Evolutionary conservation across 2,113 vertebrate genomes (phyloP).

Genomic region (Hippocampus zosterae): DNA sequence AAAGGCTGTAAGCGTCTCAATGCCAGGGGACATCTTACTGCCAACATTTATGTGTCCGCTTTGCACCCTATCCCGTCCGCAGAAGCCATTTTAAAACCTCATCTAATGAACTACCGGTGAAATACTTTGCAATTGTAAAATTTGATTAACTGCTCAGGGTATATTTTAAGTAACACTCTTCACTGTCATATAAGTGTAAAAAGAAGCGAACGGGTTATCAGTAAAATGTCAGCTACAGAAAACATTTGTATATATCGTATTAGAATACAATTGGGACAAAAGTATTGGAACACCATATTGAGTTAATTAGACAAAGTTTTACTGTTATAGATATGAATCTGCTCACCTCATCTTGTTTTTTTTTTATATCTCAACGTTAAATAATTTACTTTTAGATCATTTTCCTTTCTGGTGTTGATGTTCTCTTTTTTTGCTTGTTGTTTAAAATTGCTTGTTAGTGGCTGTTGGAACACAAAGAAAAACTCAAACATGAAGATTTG

Average conservation of each 20-base stretch:
- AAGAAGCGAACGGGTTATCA: not conserved
- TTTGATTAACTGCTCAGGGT: not conserved
- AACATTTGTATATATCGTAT: not conserved
- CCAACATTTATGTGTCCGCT: slow-evolving; percentile 39
- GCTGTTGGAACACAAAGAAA: not conserved
- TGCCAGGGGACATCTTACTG: slow-evolving; percentile 50
- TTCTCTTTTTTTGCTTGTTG: too few species aligned
- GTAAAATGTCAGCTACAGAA: not conserved
- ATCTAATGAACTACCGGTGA: slow-evolving; percentile 19
- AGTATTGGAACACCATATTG: not conserved
- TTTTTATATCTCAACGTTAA: too few species aligned
- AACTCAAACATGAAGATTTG: not conserved
- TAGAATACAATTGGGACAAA: not conserved
- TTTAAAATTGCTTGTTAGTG: too few species aligned
- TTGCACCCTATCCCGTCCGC: slow-evolving; percentile 20
- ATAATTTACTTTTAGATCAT: too few species aligned
- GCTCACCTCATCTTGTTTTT: not conserved
- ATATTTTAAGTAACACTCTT: not conserved
- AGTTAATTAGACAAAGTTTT: not conserved
- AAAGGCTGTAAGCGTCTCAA: slow-evolving; percentile 40
- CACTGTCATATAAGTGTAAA: not conserved
- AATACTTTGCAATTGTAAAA: slow-evolving; percentile 16
- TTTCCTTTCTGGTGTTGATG: too few species aligned
- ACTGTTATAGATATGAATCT: not conserved
- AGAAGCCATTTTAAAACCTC: not conserved